Percentiles rank a stretch among this genome's conserved stretches.
Conservation (phyloP, 2,113 vertebrate species). For the Pomatorhinus ruficollis region DNA sequence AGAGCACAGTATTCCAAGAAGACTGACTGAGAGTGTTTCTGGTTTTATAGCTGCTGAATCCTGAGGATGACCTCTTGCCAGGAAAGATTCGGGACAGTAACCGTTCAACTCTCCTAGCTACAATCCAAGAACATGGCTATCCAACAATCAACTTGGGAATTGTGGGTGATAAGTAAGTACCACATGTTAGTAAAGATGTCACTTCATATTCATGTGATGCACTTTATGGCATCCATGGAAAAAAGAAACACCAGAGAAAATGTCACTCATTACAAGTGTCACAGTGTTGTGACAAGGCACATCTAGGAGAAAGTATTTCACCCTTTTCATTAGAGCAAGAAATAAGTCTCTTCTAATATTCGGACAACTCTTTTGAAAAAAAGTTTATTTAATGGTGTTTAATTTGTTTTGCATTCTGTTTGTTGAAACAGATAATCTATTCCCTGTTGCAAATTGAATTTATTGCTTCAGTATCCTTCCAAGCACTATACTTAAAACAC, state of each 20-base stretch:
- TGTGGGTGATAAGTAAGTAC: conserved; percentile 97
- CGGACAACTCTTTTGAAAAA: background rate
- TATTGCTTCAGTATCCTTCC: background rate
- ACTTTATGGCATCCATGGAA: background rate
- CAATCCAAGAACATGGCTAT: conserved; percentile 98
- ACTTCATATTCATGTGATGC: conserved; percentile 38
- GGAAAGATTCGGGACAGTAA: conserved; percentile 99
- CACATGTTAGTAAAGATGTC: conserved; percentile 57
- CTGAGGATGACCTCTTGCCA: conserved; percentile 95
- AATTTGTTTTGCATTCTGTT: background rate
- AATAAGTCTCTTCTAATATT: background rate
- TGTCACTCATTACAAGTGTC: background rate
- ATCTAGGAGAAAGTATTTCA: background rate
- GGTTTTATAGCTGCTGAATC: conserved; percentile 88
- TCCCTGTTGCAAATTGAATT: background rate
- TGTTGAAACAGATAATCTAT: background rate
- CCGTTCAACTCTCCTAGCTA: conserved; percentile 94
- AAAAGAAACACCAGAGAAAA: conserved; percentile 30
- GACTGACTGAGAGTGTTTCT: conserved; percentile 52
- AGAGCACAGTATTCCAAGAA: background rate
- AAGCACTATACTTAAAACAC: background rate
- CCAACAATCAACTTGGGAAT: conserved; percentile 99
- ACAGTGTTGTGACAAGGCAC: background rate
- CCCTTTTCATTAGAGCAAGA: background rate
- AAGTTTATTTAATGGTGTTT: background rate